Conservation (phyloP, 1,140 invertebrate genomes). For the Micrasema longulum region DNA sequence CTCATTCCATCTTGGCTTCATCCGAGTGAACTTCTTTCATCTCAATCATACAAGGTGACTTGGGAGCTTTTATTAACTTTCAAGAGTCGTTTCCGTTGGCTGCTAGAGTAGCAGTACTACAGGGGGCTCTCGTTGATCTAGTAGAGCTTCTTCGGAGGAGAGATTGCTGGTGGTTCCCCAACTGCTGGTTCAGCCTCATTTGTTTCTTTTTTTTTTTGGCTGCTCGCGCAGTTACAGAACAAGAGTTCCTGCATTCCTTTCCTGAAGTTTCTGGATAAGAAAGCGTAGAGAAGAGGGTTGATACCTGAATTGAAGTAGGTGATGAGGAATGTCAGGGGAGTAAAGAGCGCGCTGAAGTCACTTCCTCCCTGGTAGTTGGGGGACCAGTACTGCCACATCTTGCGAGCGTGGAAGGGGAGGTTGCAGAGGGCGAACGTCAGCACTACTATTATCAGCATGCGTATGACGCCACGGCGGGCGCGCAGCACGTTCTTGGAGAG, state of each 20-base stretch:
- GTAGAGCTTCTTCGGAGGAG: conserved; percentile 65
- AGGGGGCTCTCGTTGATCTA: conserved; percentile 65
- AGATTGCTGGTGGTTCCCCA: conserved; percentile 55
- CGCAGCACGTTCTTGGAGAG: conserved; percentile 76
- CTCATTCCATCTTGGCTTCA: too few relatives aligned
- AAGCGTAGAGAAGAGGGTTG: conserved; percentile 87
- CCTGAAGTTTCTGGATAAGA: conserved; percentile 83
- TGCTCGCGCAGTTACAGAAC: conserved; percentile 66
- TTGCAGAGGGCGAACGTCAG: conserved; percentile 87
- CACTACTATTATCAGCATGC: conserved; percentile 86
- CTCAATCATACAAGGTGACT: too few relatives aligned
- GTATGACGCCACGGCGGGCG: conserved; percentile 78
- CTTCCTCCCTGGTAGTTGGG: conserved; percentile 73
- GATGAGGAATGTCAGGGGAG: conserved; percentile 85
- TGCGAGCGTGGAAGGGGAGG: conserved; percentile 84
- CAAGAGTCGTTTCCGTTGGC: conserved; percentile 65
- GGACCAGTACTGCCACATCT: conserved; percentile 83
- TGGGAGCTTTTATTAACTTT: too few relatives aligned
- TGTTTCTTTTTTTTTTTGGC: conserved; percentile 62
- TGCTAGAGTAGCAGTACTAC: conserved; percentile 66
- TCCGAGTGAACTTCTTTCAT: too few relatives aligned
- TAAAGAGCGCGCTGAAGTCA: conserved; percentile 79
- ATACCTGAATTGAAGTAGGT: conserved; percentile 88
- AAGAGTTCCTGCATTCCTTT: conserved; percentile 78
- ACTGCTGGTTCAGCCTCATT: conserved; percentile 63